Base-by-base conservation (phyloP, 2,113 vertebrate species). In the Neoarius graeffei region DNA sequence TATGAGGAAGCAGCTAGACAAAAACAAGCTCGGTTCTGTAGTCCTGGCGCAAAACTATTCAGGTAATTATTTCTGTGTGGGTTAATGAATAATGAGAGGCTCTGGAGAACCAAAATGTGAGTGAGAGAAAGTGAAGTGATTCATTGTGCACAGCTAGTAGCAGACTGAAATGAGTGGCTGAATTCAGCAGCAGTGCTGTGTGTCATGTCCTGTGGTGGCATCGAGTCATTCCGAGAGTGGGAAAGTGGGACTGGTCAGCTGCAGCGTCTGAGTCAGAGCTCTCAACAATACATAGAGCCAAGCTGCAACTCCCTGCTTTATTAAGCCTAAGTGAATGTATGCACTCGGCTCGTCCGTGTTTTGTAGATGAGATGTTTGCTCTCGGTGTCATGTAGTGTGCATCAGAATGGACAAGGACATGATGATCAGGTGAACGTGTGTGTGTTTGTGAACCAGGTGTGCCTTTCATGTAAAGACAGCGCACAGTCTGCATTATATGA, bases 351-450 rank as follows among this genome's bases (percentile, higher is more conserved):
- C 9, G 27, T 66, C 88, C 80, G 85, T 91, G 88, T 71, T 89
- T 90, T 84, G 88, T 89, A 89, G 80, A 92, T 87, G 87, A 88
- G 71, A 35, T 11, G 27, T 83, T 80, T 8, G 17, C 60, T 87
- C 69, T 85, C 71, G 35, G 59, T 83, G 77, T 85, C 66, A 19
- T 9, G 7, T 52, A 54, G 52, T 85, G 88, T 62, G 71, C 89
- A 71, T 81, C 50, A 80, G 64, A 84, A 35, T 17, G 56, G 62
- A 83, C 71, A 35, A 80, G 81, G 90, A 84, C 82, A 86, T 87
- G 77, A 83, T 19, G 59, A 71, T 62, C 66, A 23, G n/a, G 54
- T 57, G 71, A 85, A 56, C 83, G 82, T 73, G 62, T 85, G 79
- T 86, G 64, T 56, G 84, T 82, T 20, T 76, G 81, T 69, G 64